Base-by-base conservation (phyloP, 2,113 vertebrate genomes). In the Euleptes europaea region DNA sequence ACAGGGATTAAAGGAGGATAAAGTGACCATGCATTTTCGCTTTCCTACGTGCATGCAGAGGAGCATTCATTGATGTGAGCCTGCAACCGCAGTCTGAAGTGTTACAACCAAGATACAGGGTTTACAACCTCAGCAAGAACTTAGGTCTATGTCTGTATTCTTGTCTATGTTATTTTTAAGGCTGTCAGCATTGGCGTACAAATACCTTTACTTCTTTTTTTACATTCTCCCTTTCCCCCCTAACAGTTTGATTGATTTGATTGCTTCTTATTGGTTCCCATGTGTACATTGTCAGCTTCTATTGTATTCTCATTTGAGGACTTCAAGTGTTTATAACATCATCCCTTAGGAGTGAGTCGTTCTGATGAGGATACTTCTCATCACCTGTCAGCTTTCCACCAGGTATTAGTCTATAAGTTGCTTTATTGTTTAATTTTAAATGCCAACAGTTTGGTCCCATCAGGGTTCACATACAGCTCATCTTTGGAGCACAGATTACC, bases 401-500 rank as follows among this genome's bases (percentile, higher is more conserved):
- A 77, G 47, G 75, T 71, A 35, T 71, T 71, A 54, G 33, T 69
- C 63, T 54, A 42, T 84, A 84, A 54, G 28, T 78, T 65, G 28
- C 63, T 54, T 35, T 69, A 69, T n/a, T 84, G 74, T 66, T 75
- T 84, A 78, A 78, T 78, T 78, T 84, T 84, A 84, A 84, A 40
- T 17, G 38, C 73, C 26, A 77, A 33, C 63, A 77, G 26, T 67
- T 67, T 44, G 44, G 33, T 77, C 73, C 44, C 82, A 84, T 51
- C 65, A 77, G 82, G 4, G 19, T 77, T 49, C 26, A 69, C 28
- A 13, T 31, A 84, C 44, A 11, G 10, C 23, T 84, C 26, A 66
- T 84, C 44, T 77, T 54, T 77, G 69, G 63, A n/a, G 6, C 54
- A 69, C 26, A 77, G n/a, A 76, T 51, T 76, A 66, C 44, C 11